These are phyloP conservation scores for Pristionchus arcanus DNA, from an alignment of 2,888 invertebrate species.

Conservation along the genomic window DNA sequence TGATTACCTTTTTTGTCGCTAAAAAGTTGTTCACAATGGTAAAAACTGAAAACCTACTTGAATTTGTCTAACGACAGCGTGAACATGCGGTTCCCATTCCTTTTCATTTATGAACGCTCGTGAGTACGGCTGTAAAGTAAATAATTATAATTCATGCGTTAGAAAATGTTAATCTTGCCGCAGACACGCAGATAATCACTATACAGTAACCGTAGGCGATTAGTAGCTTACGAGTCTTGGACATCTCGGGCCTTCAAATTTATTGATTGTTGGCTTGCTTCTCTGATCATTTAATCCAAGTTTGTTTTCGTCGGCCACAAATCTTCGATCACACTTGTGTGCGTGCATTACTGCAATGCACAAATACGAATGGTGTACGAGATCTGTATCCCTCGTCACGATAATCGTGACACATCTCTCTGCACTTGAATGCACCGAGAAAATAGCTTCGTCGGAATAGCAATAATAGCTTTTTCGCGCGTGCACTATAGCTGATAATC, in stretches of 20 bases:
- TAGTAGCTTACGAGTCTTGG: neutral
- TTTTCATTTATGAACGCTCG: slow-evolving; percentile 28
- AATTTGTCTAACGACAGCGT: neutral
- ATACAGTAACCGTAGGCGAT: slow-evolving; percentile 14
- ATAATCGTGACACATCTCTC: neutral
- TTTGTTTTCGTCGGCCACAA: too few species aligned
- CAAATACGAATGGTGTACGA: neutral
- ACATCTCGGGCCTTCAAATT: neutral
- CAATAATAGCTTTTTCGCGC: neutral
- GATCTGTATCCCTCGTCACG: neutral
- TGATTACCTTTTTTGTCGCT: too few species aligned
- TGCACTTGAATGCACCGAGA: neutral
- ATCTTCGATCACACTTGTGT: too few species aligned
- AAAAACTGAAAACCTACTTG: neutral
- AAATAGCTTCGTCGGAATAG: neutral
- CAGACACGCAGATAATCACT: slow-evolving; percentile 5
- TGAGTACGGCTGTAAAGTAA: neutral
- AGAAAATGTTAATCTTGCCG: neutral
- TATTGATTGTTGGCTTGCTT: neutral
- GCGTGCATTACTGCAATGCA: too few species aligned
- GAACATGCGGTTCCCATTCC: slow-evolving; percentile 7
- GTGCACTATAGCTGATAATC: too few species aligned
- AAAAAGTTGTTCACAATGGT: too few species aligned
- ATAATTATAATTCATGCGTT: neutral
- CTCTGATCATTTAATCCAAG: neutral